phyloP scores from a whole-genome alignment of 2,113 vertebrate genomes.

The Gambusia holbrooki region DNA sequence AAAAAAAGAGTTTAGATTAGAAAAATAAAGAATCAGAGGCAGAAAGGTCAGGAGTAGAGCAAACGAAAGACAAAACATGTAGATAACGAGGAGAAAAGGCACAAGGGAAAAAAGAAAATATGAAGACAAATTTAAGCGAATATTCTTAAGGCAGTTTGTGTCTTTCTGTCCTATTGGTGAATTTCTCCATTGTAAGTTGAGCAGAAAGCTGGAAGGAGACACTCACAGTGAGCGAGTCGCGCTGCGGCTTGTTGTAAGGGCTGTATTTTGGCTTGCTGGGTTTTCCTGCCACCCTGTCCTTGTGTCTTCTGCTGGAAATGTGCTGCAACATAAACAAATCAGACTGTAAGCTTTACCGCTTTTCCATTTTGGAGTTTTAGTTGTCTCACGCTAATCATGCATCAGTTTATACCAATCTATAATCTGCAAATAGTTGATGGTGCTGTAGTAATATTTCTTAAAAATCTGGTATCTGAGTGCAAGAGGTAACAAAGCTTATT shows the following conservation, averaged over 20 bases:
- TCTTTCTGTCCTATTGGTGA: background rate
- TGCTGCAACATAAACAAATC: slow-evolving; percentile 81
- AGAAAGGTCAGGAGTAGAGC: background rate
- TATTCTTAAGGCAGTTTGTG: background rate
- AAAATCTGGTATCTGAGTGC: too few species aligned
- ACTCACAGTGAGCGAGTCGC: slow-evolving; percentile 88
- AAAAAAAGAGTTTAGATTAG: background rate
- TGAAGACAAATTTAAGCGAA: background rate
- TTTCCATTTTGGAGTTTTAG: background rate
- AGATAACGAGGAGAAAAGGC: background rate
- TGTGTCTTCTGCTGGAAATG: slow-evolving; percentile 98
- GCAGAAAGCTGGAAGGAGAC: slow-evolving; percentile 5
- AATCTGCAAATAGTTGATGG: too few species aligned
- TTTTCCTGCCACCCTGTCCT: slow-evolving; percentile 96
- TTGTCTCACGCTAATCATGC: background rate
- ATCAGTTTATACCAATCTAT: too few species aligned
- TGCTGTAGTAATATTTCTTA: too few species aligned
- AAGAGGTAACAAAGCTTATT: too few species aligned
- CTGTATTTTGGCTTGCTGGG: slow-evolving; percentile 97
- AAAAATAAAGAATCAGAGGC: background rate
- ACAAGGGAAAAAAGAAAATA: background rate
- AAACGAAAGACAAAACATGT: background rate
- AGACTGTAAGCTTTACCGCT: background rate
- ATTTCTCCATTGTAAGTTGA: slow-evolving; percentile 2
- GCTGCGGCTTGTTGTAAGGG: slow-evolving; percentile 87